Evolutionary conservation across 2,888 invertebrate genomes (phyloP).

Genomic region (Branchellion lobata): DNA sequence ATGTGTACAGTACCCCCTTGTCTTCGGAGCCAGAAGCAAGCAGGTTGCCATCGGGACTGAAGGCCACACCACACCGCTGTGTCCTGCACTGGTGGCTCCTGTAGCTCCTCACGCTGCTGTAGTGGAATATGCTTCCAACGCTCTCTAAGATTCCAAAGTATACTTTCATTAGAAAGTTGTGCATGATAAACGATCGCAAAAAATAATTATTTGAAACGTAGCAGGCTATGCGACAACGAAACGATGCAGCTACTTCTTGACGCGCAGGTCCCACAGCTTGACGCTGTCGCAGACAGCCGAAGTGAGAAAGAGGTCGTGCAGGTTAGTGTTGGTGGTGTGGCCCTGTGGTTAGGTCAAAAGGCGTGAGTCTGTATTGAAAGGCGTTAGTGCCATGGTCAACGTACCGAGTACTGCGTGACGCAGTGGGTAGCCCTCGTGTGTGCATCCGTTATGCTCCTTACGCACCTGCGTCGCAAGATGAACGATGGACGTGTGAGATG

Average conservation of each 20-base stretch:
- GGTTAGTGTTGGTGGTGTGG: neutral
- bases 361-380: neutral
- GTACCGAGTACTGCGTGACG: neutral
- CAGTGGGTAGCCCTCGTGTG: slow-evolving; percentile 58
- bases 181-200: neutral
- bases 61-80: slow-evolving; percentile 58
- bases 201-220: neutral
- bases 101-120: slow-evolving; percentile 57
- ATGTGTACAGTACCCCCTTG: slow-evolving; percentile 56
- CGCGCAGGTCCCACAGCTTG: slow-evolving; percentile 62
- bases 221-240: neutral
- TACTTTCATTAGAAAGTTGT: too few species aligned
- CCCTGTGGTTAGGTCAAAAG: neutral
- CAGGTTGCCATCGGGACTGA: slow-evolving; percentile 61
- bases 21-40: slow-evolving; percentile 61
- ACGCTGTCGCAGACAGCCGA: slow-evolving; percentile 60
- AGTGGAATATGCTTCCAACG: too few species aligned
- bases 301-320: slow-evolving; percentile 58
- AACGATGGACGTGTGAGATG: slow-evolving; percentile 54
- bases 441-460: slow-evolving; percentile 54
- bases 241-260: slow-evolving; percentile 53
- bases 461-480: neutral
- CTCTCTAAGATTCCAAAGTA: too few species aligned
- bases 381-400: neutral
- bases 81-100: slow-evolving; percentile 59